Conservation (phyloP, 2,113 vertebrate species). For the Melanostigma gelatinosum region DNA sequence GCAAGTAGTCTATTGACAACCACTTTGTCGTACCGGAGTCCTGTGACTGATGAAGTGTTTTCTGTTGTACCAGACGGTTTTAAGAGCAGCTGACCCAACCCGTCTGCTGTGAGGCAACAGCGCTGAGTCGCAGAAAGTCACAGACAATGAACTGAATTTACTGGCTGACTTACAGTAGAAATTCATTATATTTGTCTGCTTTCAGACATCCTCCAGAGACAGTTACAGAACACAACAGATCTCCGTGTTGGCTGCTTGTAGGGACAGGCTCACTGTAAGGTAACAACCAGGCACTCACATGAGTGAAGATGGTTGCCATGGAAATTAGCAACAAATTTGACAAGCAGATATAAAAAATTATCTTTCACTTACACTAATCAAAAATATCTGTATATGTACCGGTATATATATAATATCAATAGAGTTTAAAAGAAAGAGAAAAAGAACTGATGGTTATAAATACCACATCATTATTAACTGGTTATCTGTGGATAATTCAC, state of each 20-base stretch:
- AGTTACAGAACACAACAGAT: background rate
- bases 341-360: slow-evolving; percentile 46
- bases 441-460: slow-evolving; percentile 41
- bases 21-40: background rate
- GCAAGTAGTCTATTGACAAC: background rate
- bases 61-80: background rate
- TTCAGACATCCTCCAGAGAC: slow-evolving; percentile 6
- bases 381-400: slow-evolving; percentile 47
- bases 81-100: background rate
- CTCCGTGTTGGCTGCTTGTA: background rate
- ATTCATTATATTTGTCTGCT: background rate
- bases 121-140: background rate
- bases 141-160: slow-evolving; percentile 13
- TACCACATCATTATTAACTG: slow-evolving; percentile 30
- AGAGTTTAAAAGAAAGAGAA: slow-evolving; percentile 38
- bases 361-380: slow-evolving; percentile 46
- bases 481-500: slow-evolving; percentile 35
- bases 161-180: background rate
- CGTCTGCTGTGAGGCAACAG: slow-evolving; percentile 13
- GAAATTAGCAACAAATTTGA: slow-evolving; percentile 16
- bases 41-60: background rate
- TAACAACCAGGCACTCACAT: background rate
- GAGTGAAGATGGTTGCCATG: slow-evolving; percentile 21
- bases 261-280: background rate
- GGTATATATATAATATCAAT: slow-evolving; percentile 37